These are phyloP conservation scores for Dolichoris vasculosae DNA, from an alignment of 1,140 invertebrate genomes.

Conservation along the genomic window DNA sequence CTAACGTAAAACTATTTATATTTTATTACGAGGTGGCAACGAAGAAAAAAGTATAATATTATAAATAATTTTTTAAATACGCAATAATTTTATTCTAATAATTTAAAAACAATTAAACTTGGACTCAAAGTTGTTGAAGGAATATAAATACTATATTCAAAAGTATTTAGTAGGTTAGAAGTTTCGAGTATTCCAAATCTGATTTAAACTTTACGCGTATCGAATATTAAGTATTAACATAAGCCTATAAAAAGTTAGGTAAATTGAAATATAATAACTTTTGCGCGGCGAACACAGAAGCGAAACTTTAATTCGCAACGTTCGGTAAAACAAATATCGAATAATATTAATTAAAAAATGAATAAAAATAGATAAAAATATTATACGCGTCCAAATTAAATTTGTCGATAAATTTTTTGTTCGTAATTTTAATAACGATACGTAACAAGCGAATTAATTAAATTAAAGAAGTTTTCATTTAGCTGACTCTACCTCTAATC, in stretches of 20 bases:
- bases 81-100: neutral
- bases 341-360: neutral
- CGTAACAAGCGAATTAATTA: neutral
- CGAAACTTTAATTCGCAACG: neutral
- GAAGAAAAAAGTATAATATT: too few relatives aligned
- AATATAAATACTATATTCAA: neutral
- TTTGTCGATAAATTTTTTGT: too few relatives aligned
- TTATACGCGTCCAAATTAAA: neutral
- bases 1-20: too few relatives aligned
- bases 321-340: neutral
- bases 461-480: neutral
- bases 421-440: too few relatives aligned
- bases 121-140: neutral
- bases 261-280: neutral
- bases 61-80: too few relatives aligned
- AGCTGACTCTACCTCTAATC: neutral
- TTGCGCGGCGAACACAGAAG: neutral
- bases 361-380: neutral
- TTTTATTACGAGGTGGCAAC: too few relatives aligned
- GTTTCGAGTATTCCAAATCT: neutral
- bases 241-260: neutral
- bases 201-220: neutral
- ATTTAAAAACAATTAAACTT: neutral
- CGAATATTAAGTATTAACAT: neutral
- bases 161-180: neutral